Evolutionary conservation across 2,888 invertebrate genomes (phyloP), one percentile per base, ranked within the genome.

Genomic region (Corythucha ciliata): DNA sequence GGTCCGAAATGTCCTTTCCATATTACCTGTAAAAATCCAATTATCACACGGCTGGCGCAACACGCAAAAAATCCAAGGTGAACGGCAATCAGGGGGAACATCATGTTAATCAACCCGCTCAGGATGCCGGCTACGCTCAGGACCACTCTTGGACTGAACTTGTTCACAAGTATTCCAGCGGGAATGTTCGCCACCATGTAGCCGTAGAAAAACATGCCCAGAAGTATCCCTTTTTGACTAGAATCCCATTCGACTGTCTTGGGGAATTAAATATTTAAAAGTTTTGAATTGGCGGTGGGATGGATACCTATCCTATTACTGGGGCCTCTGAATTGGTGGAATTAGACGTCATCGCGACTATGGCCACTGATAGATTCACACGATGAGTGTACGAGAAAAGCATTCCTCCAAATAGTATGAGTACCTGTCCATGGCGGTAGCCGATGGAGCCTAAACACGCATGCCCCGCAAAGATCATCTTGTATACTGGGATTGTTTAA

Each of bases 161-260:
- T 72, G 61, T 80, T 79, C 0, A 84, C 83, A 42, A 91, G 65
- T 57, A 80, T 75, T 1, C 84, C 84, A 0, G 78, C 76, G 0
- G 80, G 80, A n/a, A 81, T 67, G 58, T 76, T 74, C 62, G 73
- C 72, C 1, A 67, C 62, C 0, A 74, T 71, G 57, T 76, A 76
- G 1, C 77, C 78, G 73, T 74, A 76, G 61, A 74, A 75, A 59
- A 78, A 77, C 0, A 76, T 73, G 1, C 76, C 72, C 26, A 73
- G 65, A 6, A 77, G 66, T 0, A 68, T 58, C 50, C 74, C 73
- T 59, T 74, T 74, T 12, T 66, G 40, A n/a, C n/a, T n/a, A n/a
- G n/a, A n/a, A n/a, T n/a, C n/a, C n/a, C n/a, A n/a, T n/a, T n/a
- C n/a, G n/a, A n/a, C n/a, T n/a, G n/a, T n/a, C n/a, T n/a, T n/a